Percentiles rank a stretch among this genome's conserved stretches.
Evolutionary conservation across 1,140 invertebrate genomes (phyloP).

Genomic region (Pseudomyrmex pallidus): DNA sequence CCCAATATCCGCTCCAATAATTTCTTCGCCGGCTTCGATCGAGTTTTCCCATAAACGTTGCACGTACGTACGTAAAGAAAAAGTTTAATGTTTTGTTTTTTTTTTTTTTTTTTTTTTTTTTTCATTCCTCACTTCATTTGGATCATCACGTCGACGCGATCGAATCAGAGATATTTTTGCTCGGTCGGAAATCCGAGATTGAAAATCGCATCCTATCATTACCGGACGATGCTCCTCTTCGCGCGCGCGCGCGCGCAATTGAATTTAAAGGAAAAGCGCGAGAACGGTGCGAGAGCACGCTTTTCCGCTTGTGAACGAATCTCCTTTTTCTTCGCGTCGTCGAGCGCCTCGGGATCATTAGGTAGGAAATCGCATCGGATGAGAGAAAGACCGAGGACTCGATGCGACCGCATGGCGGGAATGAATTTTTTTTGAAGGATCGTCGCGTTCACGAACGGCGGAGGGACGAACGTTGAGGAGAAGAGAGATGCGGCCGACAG

Average conservation of each 20-base stretch:
- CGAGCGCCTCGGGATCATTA: slow-evolving; percentile 53
- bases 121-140: background rate
- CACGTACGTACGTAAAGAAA: background rate
- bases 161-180: background rate
- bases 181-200: slow-evolving; percentile 18
- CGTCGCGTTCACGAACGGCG: slow-evolving; percentile 44
- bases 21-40: slow-evolving; percentile 75
- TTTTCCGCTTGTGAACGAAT: slow-evolving; percentile 18
- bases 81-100: background rate
- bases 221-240: background rate
- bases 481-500: slow-evolving; percentile 3
- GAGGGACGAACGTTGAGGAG: slow-evolving; percentile 46
- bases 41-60: slow-evolving; percentile 70
- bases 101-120: background rate
- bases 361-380: slow-evolving; percentile 57
- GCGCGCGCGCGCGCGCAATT: slow-evolving; percentile 31
- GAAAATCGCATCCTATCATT: slow-evolving; percentile 31
- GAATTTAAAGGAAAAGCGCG: slow-evolving; percentile 50
- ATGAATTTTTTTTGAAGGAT: slow-evolving; percentile 67
- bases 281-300: slow-evolving; percentile 6
- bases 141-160: no score
- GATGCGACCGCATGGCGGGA: slow-evolving; percentile 49
- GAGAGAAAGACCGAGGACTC: slow-evolving; percentile 20
- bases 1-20: slow-evolving; percentile 74
- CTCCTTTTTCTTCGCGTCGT: slow-evolving; percentile 42